Conservation (phyloP, 2,888 invertebrate species). For the Pristionchus fissidentatus region DNA sequence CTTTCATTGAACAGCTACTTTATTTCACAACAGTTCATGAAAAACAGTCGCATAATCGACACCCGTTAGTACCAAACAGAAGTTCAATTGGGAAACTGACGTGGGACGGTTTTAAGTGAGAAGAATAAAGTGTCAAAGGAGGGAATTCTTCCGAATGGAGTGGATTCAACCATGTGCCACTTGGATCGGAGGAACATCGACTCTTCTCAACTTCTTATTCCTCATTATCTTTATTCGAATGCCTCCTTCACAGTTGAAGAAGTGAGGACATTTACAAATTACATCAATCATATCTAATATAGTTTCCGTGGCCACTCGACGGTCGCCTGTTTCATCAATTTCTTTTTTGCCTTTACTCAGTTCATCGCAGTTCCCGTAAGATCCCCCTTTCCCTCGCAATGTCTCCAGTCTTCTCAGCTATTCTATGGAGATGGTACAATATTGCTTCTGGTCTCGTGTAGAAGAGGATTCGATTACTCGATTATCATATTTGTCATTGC, state of each 20-base stretch:
- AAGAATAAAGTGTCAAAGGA: no score
- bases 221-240: neutral
- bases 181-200: conserved; percentile 20
- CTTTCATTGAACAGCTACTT: no score
- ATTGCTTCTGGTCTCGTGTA: neutral
- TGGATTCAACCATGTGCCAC: neutral
- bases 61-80: no score
- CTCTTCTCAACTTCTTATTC: neutral
- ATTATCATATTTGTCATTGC: neutral
- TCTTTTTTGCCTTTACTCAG: neutral
- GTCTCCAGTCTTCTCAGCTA: neutral
- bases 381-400: no score
- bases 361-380: neutral
- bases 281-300: neutral
- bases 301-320: neutral
- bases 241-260: neutral
- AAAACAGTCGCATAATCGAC: no score
- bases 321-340: neutral
- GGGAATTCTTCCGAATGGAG: no score
- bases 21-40: no score
- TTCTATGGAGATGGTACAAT: neutral
- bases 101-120: no score
- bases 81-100: no score
- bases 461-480: neutral
- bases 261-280: neutral